These are phyloP conservation scores for Drosophila engyochracea DNA, from an alignment of 2,888 invertebrate genomes.

Conservation along the genomic window DNA sequence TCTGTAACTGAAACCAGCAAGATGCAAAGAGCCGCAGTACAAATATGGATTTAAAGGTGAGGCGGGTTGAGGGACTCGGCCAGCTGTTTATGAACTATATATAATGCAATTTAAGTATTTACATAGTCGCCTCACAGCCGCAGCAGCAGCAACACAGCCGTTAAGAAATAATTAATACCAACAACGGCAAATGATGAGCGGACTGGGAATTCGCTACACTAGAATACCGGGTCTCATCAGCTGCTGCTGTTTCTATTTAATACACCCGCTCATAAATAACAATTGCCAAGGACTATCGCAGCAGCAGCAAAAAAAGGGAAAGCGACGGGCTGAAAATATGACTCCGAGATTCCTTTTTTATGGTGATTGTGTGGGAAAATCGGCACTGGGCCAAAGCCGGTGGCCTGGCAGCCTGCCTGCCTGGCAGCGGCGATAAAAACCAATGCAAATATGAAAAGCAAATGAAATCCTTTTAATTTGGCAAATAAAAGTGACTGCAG, in stretches of 20 bases:
- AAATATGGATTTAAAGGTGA: slow-evolving; percentile 22
- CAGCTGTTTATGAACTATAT: slow-evolving; percentile 31
- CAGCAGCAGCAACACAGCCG: slow-evolving; percentile 30
- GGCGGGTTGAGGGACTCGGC: slow-evolving; percentile 3
- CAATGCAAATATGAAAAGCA: slow-evolving; percentile 73
- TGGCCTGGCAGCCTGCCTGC: slow-evolving; percentile 7
- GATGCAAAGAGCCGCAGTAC: slow-evolving; percentile 29
- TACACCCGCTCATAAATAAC: slow-evolving; percentile 66
- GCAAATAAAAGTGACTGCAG: slow-evolving; percentile 69
- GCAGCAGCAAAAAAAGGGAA: background rate
- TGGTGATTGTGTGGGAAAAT: slow-evolving; percentile 77
- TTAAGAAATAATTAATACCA: slow-evolving; percentile 74
- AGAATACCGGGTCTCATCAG: slow-evolving; percentile 6
- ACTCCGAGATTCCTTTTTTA: slow-evolving; percentile 67
- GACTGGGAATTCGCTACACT: slow-evolving; percentile 14
- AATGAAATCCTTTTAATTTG: slow-evolving; percentile 79
- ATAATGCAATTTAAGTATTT: slow-evolving; percentile 56
- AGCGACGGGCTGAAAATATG: slow-evolving; percentile 46
- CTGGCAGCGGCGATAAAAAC: slow-evolving; percentile 53
- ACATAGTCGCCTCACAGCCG: slow-evolving; percentile 37
- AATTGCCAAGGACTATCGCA: slow-evolving; percentile 61
- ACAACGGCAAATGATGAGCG: slow-evolving; percentile 51
- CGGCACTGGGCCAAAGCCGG: slow-evolving; percentile 35
- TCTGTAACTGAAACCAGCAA: slow-evolving; percentile 44
- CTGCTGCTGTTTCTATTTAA: slow-evolving; percentile 18